A percentile compares a stretch with the other conserved stretches of the same genome.
Conservation (phyloP, 2,888 invertebrate genomes). For the Gonocerus acuteangulatus region DNA sequence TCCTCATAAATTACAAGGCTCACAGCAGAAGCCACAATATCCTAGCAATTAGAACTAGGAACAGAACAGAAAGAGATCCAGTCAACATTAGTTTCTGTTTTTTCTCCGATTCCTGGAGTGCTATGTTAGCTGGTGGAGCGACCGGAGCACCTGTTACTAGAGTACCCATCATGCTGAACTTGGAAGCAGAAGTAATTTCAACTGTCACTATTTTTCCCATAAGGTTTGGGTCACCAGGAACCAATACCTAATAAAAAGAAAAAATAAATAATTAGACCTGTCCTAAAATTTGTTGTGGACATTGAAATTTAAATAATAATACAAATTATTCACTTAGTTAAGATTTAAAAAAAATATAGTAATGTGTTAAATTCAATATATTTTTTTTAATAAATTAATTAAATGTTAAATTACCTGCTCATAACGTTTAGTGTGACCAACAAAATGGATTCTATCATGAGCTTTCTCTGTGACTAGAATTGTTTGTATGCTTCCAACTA, state of each 20-base stretch:
- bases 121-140: neutral
- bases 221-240: slow-evolving; percentile 66
- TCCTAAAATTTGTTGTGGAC: neutral
- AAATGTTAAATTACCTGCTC: slow-evolving; percentile 59
- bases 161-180: slow-evolving; percentile 70
- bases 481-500: slow-evolving; percentile 59
- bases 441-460: slow-evolving; percentile 80
- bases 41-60: neutral
- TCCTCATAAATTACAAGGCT: no score
- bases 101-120: neutral
- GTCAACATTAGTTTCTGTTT: neutral
- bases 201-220: slow-evolving; percentile 80
- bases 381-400: neutral
- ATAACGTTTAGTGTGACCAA: slow-evolving; percentile 91
- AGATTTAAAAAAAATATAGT: no score
- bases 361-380: no score
- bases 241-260: slow-evolving; percentile 53
- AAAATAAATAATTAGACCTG: neutral
- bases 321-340: neutral
- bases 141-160: slow-evolving; percentile 45
- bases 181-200: slow-evolving; percentile 58
- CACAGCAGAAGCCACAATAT: slow-evolving; percentile 10
- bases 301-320: neutral
- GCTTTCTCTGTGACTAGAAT: slow-evolving; percentile 91
- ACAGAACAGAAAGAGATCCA: neutral